Conservation (phyloP, 2,888 invertebrate species). For the Scrobipalpa costella region DNA sequence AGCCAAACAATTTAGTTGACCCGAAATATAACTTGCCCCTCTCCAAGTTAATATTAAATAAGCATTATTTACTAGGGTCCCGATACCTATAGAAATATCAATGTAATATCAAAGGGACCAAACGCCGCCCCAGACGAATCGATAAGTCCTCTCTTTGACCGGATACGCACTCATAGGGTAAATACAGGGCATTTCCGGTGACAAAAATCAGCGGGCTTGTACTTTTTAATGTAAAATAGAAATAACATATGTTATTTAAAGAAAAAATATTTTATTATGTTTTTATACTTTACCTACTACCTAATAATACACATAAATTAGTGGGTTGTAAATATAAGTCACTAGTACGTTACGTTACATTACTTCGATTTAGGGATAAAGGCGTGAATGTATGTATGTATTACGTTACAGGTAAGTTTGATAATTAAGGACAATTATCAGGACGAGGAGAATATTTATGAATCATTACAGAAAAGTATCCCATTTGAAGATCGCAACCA, state of each 20-base stretch:
- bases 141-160: conserved; percentile 62
- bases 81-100: conserved; percentile 36
- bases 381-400: no score
- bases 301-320: no score
- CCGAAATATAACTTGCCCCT: conserved; percentile 23
- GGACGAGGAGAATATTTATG: no score
- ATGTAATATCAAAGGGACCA: conserved; percentile 56
- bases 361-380: no score
- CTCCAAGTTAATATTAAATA: conserved; percentile 51
- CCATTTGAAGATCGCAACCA: no score
- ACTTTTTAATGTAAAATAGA: not conserved
- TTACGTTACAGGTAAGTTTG: no score
- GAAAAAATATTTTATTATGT: no score
- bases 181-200: conserved; percentile 67
- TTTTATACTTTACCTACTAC: no score
- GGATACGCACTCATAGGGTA: conserved; percentile 63
- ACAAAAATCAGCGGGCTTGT: conserved; percentile 60
- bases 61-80: conserved; percentile 51
- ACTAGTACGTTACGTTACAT: no score
- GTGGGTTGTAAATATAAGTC: no score
- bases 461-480: no score
- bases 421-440: no score
- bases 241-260: not conserved
- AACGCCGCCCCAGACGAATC: conserved; percentile 51
- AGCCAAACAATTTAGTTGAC: conserved; percentile 3